Base-by-base conservation (phyloP, 2,113 vertebrate species). In the Camelus bactrianus region DNA sequence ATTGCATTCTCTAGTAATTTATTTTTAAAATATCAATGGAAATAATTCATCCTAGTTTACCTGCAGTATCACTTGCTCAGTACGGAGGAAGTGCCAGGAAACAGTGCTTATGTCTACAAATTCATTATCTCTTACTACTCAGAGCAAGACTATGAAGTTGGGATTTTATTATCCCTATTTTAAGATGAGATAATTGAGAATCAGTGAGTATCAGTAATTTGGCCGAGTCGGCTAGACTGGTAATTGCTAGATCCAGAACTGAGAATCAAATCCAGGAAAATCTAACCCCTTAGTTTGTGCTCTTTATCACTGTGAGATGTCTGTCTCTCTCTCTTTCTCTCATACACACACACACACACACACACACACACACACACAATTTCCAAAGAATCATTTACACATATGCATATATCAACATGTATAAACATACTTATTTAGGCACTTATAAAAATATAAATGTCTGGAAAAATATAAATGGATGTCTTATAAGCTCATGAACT, bases 371-470 rank as follows among this genome's bases (percentile, higher is more conserved):
- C 7, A 48, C 38, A 42, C 38, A 42, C 38, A 42, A 42, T 12
- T 82, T 67, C 35, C 32, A 79, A 50, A 88, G 60, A 87, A 11
- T n/a, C n/a, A 79, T 22, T 32, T 42, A 20, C 0, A 56, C 5
- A 28, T 1, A 30, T 24, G 28, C 8, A 70, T 14, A 8, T 14
- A 60, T 65, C 64, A 22, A 46, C 20, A 42, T 4, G 19, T 81
- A 17, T 58, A 79, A 46, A 54, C 1, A 76, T 56, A 28, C 5
- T 67, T 30, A 62, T 35, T 4, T 26, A 95, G 22, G 10, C 3
- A 77, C n/a, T 95, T 93, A 65, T 58, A 64, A 88, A 46, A 65
- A 52, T 54, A 46, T 38, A 89, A 80, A 52, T 81, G 87, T 54
- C 9, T 69, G 9, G 15, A 94, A 94, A 92, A 67, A 64, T 28